Evolutionary conservation across 2,888 invertebrate genomes (phyloP).

Genomic region (Caenorhabditis sulstoni): DNA sequence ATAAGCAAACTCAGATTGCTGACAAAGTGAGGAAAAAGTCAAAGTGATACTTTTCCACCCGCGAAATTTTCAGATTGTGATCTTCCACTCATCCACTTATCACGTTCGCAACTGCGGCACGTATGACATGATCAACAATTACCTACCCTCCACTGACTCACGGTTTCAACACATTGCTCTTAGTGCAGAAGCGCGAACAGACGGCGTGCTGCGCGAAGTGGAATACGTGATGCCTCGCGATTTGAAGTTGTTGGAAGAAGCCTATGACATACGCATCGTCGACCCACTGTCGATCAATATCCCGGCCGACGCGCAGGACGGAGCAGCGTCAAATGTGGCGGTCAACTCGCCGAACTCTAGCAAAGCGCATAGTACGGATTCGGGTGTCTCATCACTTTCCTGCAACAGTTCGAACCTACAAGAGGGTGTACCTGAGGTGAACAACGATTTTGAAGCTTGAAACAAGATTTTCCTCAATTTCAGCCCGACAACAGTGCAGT

Average conservation of each 20-base stretch:
- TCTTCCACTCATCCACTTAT: constrained; percentile 26
- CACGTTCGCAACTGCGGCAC: constrained; percentile 6
- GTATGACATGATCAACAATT: constrained; percentile 37
- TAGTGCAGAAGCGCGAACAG: neutral
- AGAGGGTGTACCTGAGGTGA: constrained; percentile 2
- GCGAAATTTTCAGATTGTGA: constrained; percentile 33
- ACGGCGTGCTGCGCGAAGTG: constrained; percentile 8
- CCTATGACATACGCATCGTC: constrained; percentile 28
- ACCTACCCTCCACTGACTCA: constrained; percentile 24
- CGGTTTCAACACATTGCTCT: constrained; percentile 30
- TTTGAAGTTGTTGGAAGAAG: constrained; percentile 37
- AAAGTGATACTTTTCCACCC: neutral
- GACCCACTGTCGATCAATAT: constrained; percentile 29
- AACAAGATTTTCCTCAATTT: no score
- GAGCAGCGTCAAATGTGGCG: constrained; percentile 10
- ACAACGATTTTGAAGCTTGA: neutral
- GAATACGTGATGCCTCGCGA: constrained; percentile 52
- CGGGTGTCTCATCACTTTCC: constrained; percentile 56
- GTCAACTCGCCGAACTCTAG: constrained; percentile 2
- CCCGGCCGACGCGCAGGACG: neutral
- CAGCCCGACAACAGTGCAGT: neutral
- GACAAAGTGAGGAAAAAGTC: constrained; percentile 28
- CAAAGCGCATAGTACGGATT: constrained; percentile 45
- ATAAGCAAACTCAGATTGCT: constrained; percentile 34
- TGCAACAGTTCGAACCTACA: constrained; percentile 28